phyloP scores from a whole-genome alignment of 2,797 vertebrate species.

The Acropternis orthonyx region DNA sequence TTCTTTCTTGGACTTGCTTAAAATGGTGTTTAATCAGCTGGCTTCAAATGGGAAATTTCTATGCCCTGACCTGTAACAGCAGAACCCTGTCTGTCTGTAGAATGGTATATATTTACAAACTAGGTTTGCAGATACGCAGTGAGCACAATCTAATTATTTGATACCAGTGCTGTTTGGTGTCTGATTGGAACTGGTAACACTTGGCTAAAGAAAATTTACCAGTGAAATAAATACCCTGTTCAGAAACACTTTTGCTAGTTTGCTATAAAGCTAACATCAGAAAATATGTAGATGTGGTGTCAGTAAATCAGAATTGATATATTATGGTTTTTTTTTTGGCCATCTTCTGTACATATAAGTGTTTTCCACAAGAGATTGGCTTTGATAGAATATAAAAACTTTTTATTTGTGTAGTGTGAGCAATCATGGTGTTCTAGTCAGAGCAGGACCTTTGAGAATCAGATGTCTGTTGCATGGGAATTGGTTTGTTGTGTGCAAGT shows the following conservation, averaged over 20 bases:
- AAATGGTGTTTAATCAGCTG: not conserved
- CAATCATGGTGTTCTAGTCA: not conserved
- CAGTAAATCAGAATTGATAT: not conserved
- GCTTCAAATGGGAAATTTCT: not conserved
- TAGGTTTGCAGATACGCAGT: not conserved
- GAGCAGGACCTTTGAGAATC: not conserved
- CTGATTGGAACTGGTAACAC: not conserved
- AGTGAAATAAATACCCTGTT: not conserved
- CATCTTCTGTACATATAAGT: not conserved
- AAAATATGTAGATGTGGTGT: not conserved
- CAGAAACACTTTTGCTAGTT: not conserved
- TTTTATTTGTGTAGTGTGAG: not conserved
- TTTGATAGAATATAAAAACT: not conserved
- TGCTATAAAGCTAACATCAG: not conserved
- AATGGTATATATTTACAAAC: not conserved
- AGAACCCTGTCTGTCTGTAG: not conserved
- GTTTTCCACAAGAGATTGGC: not conserved
- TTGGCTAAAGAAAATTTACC: not conserved
- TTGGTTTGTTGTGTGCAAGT: not conserved
- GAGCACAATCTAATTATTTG: not conserved
- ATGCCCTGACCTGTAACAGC: not conserved
- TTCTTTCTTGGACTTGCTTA: not conserved
- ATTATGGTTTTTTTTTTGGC: not conserved
- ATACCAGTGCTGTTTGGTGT: not conserved
- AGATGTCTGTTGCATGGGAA: not conserved